These are phyloP conservation scores for Cheilosia impressa DNA, from an alignment of 2,888 invertebrate species.

Conservation along the genomic window DNA sequence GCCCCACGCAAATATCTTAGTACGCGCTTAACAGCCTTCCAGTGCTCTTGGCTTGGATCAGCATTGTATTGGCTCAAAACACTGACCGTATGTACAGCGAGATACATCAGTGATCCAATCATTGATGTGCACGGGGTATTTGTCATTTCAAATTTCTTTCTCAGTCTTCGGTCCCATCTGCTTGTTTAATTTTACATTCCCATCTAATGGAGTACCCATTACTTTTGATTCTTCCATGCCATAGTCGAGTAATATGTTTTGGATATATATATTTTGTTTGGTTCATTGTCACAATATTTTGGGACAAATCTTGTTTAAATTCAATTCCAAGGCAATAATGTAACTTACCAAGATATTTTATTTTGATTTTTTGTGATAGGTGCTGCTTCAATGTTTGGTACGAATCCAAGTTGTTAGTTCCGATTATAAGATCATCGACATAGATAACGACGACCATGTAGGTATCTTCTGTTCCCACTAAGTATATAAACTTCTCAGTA, in stretches of 20 bases:
- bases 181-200: constrained; percentile 27
- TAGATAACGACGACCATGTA: constrained; percentile 1
- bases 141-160: constrained; percentile 7
- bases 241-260: not conserved
- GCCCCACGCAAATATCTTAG: constrained; percentile 55
- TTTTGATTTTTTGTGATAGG: constrained; percentile 8
- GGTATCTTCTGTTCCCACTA: not conserved
- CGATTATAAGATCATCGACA: constrained; percentile 5
- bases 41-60: constrained; percentile 26
- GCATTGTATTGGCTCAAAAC: too few species aligned
- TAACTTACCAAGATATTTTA: constrained; percentile 13
- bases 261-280: constrained; percentile 10
- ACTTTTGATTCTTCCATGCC: not conserved
- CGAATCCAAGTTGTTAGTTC: not conserved
- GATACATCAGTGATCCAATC: constrained; percentile 57
- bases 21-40: constrained; percentile 46
- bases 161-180: constrained; percentile 19
- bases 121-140: constrained; percentile 44
- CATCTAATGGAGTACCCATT: constrained; percentile 13
- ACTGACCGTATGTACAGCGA: too few species aligned
- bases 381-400: not conserved
- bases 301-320: constrained; percentile 1
- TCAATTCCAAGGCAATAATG: constrained; percentile 13
- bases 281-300: not conserved
- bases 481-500: not conserved